Evolutionary conservation across 2,888 invertebrate species (phyloP), one percentile per base, ranked within the genome.

Genomic region (Petrolisthes cinctipes): DNA sequence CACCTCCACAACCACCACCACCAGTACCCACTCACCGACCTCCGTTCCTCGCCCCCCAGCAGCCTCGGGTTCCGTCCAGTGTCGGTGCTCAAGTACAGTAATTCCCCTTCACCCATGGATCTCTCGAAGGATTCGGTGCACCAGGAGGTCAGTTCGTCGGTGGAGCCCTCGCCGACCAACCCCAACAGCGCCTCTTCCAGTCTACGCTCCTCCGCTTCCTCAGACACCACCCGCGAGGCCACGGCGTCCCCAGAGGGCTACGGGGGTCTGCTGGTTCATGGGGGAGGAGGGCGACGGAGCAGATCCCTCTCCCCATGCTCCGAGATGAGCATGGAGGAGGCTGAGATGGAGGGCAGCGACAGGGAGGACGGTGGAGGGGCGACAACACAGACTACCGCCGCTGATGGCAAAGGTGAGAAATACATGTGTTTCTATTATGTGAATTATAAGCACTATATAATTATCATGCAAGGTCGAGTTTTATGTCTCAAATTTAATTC

Each of bases 291-390:
- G 14, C 66, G 75, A 14, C 76, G 86, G 23, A 90, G 90, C 76
- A 82, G 86, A 57, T 90, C 90, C 66, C 68, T 83, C 61, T 89
- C 90, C n/a, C 88, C 90, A 11, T 84, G 84, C 23, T 90, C 90
- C 14, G 86, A 88, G 78, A 86, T 85, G 71, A 86, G 86, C 68
- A 84, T 90, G 88, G 90, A 90, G 75, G 90, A 90, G 79, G 89
- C 86, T 56, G 89, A 89, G 54, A 90, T 88, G 82, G 89, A 89
- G 51, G 83, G 79, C 71, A 89, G 90, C 23, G 83, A 83, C 68
- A 51, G 86, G 4, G 83, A 89, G 76, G 89, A 89, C 73, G 23
- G 51, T n/a, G 37, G 66, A 1, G 68, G 56, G 56, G 5, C 86
- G 23, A 17, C 86, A 20, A 79, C 68, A 14, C 86, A 83, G 4